A percentile compares a stretch with the other conserved stretches of the same genome.
Conservation (phyloP, 2,797 vertebrate species). For the Macropus fuliginosus region DNA sequence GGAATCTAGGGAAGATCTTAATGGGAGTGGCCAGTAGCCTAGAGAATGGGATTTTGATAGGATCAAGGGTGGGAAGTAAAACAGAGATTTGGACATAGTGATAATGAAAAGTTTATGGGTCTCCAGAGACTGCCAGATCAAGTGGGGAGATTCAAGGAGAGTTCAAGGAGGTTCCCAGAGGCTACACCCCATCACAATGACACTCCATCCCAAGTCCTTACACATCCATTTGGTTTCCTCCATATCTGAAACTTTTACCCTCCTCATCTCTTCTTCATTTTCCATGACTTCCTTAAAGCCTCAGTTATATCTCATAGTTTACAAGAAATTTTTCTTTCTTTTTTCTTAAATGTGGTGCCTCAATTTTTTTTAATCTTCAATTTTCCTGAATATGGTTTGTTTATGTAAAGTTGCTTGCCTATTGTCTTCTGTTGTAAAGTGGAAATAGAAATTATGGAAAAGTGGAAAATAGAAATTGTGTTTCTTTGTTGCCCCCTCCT, state of each 20-base stretch:
- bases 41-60: no score
- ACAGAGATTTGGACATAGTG: no score
- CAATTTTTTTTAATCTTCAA: no score
- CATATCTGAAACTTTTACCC: not conserved
- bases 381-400: no score
- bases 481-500: not conserved
- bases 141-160: no score
- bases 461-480: not conserved
- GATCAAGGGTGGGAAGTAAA: no score
- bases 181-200: no score
- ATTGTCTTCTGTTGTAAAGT: not conserved
- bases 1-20: no score
- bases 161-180: no score
- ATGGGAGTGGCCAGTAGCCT: no score
- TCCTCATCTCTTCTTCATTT: not conserved
- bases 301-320: not conserved
- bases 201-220: not conserved
- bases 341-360: not conserved
- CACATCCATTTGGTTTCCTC: not conserved
- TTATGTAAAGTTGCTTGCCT: not conserved
- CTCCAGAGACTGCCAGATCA: no score
- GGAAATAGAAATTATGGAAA: not conserved
- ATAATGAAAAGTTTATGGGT: no score
- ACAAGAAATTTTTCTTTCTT: not conserved
- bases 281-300: not conserved